Evolutionary conservation across 2,113 vertebrate species (phyloP), one percentile per base, ranked within the genome.

Genomic region (Cygnus atratus): DNA sequence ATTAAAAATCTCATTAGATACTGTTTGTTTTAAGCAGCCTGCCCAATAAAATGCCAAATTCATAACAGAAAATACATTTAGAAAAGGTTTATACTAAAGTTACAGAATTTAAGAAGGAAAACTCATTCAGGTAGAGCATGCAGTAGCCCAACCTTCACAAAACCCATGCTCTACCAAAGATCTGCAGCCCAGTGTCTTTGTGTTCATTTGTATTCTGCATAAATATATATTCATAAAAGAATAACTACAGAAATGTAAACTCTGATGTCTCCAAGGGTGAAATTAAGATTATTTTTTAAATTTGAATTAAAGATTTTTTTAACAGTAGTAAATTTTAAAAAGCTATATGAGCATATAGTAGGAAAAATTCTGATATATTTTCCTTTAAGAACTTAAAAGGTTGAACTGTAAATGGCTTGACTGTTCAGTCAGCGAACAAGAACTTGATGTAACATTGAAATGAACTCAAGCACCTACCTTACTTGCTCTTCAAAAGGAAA

Each of bases 1-100:
- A 55, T 81, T 89, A 62, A 90, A 94, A 95, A 84, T 90, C 79
- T 87, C 68, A 61, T 92, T 95, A 87, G 80, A 37, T 77, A 55
- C 73, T 88, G 50, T 83, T 95, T 85, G 57, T 68, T 95, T 93
- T 81, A 87, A 84, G 48, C 70, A 73, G 78, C 81, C 62, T 87
- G 41, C 48, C 77, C 50, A 85, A 70, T 91, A 77, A 95, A 92
- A 87, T 82, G 80, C 43, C 66, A 78, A 66, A 88, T 90, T 91
- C 0, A 1, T 93, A 72, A 25, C 29, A 92, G 78, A 86, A 94
- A 80, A 89, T 71, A 83, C 13, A 80, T 92, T 92, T 78, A 71
- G 62, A 84, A 93, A 46, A 39, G 73, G 48, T 92, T 92, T 61
- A 57, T 86, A 92, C 84, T 75, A 68, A 84, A 94, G 84, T 70